Evolutionary conservation across 2,888 invertebrate species (phyloP).

Genomic region (Seladonia tumulorum): DNA sequence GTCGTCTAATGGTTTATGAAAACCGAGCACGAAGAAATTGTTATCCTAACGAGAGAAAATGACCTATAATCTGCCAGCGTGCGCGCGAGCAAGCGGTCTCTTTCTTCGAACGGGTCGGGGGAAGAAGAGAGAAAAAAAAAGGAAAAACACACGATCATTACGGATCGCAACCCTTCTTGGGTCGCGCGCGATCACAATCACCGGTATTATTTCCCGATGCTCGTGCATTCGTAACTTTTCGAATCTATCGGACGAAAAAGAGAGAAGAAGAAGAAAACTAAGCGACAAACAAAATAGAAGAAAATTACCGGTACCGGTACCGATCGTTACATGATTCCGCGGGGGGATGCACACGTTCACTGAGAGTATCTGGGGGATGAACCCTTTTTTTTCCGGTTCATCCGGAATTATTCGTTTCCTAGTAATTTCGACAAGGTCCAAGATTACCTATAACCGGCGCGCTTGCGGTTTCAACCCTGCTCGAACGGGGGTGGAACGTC

Average conservation of each 20-base stretch:
- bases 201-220: conserved; percentile 6
- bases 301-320: conserved; percentile 30
- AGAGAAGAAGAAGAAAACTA: neutral
- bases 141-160: conserved; percentile 4
- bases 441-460: conserved; percentile 44
- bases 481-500: conserved; percentile 31
- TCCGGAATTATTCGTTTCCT: conserved; percentile 42
- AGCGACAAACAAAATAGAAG: neutral
- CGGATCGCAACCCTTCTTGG: conserved; percentile 26
- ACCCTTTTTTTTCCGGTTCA: conserved; percentile 50
- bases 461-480: conserved; percentile 15
- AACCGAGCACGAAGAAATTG: conserved; percentile 41
- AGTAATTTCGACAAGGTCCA: conserved; percentile 56
- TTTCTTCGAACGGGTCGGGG: conserved; percentile 10
- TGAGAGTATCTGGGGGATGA: conserved; percentile 26
- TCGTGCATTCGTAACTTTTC: conserved; percentile 3
- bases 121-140: neutral
- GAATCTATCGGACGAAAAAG: neutral
- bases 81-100: conserved; percentile 3
- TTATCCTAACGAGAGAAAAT: conserved; percentile 55
- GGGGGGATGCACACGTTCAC: neutral
- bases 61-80: conserved; percentile 45
- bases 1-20: conserved; percentile 44
- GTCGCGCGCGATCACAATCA: neutral
- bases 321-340: conserved; percentile 45